These are phyloP conservation scores for Nerophis ophidion DNA, from an alignment of 2,113 vertebrate genomes.

Conservation along the genomic window DNA sequence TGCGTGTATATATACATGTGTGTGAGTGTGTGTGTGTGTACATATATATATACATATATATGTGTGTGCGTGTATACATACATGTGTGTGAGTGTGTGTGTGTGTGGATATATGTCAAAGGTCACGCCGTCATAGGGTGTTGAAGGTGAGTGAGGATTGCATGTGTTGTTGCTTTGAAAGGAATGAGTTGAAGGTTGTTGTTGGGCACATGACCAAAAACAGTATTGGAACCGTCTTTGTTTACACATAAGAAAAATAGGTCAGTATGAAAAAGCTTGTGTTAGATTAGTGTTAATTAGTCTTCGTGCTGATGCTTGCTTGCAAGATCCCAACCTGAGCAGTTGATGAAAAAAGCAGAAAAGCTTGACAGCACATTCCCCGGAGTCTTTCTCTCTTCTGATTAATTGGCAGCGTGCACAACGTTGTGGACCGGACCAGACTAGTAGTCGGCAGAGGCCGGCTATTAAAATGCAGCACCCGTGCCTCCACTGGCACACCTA, in stretches of 20 bases:
- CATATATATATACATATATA: too few species aligned
- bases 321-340: neutral
- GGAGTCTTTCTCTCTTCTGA: slow-evolving; percentile 25
- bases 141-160: too few species aligned
- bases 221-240: neutral
- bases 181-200: too few species aligned
- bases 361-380: slow-evolving; percentile 8
- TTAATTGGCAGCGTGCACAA: slow-evolving; percentile 6
- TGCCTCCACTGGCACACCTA: slow-evolving; percentile 27
- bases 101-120: too few species aligned
- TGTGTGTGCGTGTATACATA: too few species aligned
- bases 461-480: slow-evolving; percentile 50
- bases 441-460: slow-evolving; percentile 24
- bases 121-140: too few species aligned
- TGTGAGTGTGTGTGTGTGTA: too few species aligned
- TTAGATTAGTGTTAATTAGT: neutral
- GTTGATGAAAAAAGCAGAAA: neutral
- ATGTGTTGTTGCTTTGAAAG: too few species aligned
- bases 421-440: slow-evolving; percentile 10
- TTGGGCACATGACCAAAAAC: too few species aligned
- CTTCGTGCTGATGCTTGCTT: neutral
- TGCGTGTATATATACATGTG: too few species aligned
- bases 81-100: too few species aligned
- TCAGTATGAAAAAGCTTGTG: neutral
- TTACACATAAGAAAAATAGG: neutral